phyloP scores from a whole-genome alignment of 2,113 vertebrate species.

The Labeo rohita region DNA sequence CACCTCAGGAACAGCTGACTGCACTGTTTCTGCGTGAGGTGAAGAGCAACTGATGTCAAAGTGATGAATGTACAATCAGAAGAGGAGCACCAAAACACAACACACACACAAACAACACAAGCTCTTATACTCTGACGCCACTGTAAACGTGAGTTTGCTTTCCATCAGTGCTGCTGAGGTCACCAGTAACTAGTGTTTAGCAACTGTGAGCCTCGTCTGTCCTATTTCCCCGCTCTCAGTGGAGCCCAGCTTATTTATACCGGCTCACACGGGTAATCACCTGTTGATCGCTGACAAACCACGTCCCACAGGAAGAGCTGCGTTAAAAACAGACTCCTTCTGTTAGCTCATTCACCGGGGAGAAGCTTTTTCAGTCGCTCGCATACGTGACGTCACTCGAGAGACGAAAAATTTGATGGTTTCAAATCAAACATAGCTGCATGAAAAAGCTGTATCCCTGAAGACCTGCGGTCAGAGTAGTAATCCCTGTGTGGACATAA shows the following conservation, averaged over 20 bases:
- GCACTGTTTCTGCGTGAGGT: conserved; percentile 76
- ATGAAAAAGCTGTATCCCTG: not conserved
- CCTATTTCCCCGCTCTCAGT: not conserved
- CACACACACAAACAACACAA: conserved; percentile 41
- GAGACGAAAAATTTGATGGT: not conserved
- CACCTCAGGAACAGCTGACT: conserved; percentile 76
- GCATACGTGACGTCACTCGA: not conserved
- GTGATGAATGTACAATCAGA: conserved; percentile 79
- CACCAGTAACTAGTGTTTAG: not conserved
- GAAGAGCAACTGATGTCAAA: conserved; percentile 79
- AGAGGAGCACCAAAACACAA: conserved; percentile 69
- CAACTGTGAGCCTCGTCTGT: not conserved
- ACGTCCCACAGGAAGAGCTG: not conserved
- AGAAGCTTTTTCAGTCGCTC: not conserved
- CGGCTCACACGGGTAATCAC: not conserved
- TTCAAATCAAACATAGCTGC: not conserved
- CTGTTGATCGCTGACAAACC: not conserved
- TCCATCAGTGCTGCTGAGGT: not conserved
- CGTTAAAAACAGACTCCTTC: not conserved
- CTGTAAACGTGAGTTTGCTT: conserved; percentile 8
- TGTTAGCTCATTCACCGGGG: not conserved
- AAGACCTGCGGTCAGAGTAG: not conserved
- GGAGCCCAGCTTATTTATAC: not conserved
- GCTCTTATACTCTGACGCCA: not conserved
- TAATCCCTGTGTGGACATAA: not conserved